phyloP scores from a whole-genome alignment of 2,113 vertebrate species.

The Apeltes quadracus region DNA sequence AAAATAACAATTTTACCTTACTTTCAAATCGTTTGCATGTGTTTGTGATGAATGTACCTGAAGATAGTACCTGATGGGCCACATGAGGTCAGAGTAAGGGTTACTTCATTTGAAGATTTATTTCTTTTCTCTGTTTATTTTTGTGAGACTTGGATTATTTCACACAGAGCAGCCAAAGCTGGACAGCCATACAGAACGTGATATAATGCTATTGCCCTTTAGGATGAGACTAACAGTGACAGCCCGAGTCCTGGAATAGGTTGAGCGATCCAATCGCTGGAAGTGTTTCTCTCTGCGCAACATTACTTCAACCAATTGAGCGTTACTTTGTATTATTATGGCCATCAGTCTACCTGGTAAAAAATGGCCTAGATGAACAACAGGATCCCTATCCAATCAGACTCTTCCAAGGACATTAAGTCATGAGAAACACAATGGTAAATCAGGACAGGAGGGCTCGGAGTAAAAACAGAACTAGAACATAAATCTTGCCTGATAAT shows the following conservation, averaged over 20 bases:
- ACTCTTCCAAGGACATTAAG: conserved; percentile 46
- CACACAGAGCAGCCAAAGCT: conserved; percentile 11
- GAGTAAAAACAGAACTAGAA: too few species aligned
- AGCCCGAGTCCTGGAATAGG: conserved; percentile 57
- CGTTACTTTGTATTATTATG: conserved; percentile 71
- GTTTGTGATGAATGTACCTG: background rate
- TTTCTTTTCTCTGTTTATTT: conserved; percentile 3
- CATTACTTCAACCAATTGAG: conserved; percentile 77
- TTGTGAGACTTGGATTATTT: conserved; percentile 7
- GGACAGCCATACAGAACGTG: conserved; percentile 35
- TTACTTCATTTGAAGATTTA: conserved; percentile 2
- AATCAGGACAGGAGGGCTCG: too few species aligned
- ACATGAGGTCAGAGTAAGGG: background rate
- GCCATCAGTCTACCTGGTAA: conserved; percentile 68
- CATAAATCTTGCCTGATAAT: too few species aligned
- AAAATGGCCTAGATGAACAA: conserved; percentile 50
- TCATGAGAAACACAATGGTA: background rate
- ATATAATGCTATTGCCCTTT: conserved; percentile 40
- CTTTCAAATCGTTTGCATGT: background rate
- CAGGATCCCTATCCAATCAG: conserved; percentile 15
- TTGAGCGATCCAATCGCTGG: conserved; percentile 72
- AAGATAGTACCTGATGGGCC: background rate
- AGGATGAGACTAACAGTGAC: conserved; percentile 19
- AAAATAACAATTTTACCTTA: background rate
- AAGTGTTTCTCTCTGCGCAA: conserved; percentile 65